Percentiles rank a stretch among this genome's conserved stretches.
Evolutionary conservation across 2,113 vertebrate species (phyloP).

Genomic region (Microcebus murinus): DNA sequence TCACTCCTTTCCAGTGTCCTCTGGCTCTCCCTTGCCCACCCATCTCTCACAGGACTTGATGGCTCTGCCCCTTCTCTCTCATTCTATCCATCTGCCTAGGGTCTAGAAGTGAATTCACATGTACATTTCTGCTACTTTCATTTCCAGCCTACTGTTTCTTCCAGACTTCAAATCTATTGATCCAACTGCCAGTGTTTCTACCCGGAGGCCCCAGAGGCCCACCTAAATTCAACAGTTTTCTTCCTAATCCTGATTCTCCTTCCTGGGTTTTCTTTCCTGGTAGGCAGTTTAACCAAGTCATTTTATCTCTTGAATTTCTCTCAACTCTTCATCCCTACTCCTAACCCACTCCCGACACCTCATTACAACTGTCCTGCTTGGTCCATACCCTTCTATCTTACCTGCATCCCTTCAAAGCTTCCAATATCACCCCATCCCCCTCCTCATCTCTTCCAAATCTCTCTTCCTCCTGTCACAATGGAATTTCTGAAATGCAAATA

Average conservation of each 20-base stretch:
- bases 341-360: fast-evolving
- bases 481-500: not conserved
- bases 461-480: not conserved
- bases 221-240: not conserved
- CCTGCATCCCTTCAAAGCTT: not conserved
- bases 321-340: not conserved
- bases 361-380: not conserved
- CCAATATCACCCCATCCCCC: not conserved
- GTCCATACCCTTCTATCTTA: not conserved
- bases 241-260: not conserved
- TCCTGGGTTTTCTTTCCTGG: not conserved
- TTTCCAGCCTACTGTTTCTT: not conserved
- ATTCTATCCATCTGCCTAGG: not conserved
- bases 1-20: not conserved
- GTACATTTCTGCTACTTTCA: not conserved
- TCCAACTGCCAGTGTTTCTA: not conserved
- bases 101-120: not conserved
- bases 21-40: not conserved
- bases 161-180: not conserved
- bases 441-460: not conserved
- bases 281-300: not conserved
- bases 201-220: not conserved
- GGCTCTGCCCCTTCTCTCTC: not conserved
- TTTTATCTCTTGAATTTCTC: not conserved
- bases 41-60: not conserved